Evolutionary conservation across 2,888 invertebrate genomes (phyloP).

Genomic region (Drosophila macrospina): DNA sequence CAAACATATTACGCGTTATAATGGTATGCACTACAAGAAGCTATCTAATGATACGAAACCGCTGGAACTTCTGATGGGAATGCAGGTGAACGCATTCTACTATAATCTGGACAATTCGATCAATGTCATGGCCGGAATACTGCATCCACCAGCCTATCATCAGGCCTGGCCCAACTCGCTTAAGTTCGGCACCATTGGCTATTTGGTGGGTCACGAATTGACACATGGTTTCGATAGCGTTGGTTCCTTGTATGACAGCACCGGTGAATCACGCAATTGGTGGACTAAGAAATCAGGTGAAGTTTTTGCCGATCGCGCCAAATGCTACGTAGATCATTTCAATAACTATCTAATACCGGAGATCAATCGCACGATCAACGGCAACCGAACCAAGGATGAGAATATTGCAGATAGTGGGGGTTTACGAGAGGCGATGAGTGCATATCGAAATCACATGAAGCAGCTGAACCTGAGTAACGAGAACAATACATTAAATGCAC

Average conservation of each 20-base stretch:
- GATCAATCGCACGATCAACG: conserved; percentile 80
- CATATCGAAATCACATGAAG: conserved; percentile 77
- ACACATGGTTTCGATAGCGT: conserved; percentile 82
- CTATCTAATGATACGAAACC: conserved; percentile 68
- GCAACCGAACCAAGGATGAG: conserved; percentile 78
- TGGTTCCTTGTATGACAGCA: conserved; percentile 72
- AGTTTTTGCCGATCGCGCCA: conserved; percentile 73
- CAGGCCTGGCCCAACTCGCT: conserved; percentile 78
- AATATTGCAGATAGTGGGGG: conserved; percentile 84
- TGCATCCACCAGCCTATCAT: conserved; percentile 81
- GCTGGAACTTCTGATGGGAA: conserved; percentile 67
- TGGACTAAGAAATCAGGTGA: conserved; percentile 76
- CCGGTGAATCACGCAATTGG: conserved; percentile 68
- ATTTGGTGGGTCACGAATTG: conserved; percentile 82
- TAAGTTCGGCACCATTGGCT: conserved; percentile 82
- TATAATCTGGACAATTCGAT: conserved; percentile 82
- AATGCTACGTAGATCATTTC: conserved; percentile 79
- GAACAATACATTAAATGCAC: conserved; percentile 13
- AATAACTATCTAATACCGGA: conserved; percentile 77
- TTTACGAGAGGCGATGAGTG: conserved; percentile 67
- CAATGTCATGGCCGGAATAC: conserved; percentile 81
- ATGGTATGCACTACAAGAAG: conserved; percentile 58
- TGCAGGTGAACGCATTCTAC: conserved; percentile 83
- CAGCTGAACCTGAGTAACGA: conserved; percentile 20
- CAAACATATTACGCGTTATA: conserved; percentile 66